Base-by-base conservation (phyloP, 2,797 vertebrate species). In the Myiotriccus ornatus region DNA sequence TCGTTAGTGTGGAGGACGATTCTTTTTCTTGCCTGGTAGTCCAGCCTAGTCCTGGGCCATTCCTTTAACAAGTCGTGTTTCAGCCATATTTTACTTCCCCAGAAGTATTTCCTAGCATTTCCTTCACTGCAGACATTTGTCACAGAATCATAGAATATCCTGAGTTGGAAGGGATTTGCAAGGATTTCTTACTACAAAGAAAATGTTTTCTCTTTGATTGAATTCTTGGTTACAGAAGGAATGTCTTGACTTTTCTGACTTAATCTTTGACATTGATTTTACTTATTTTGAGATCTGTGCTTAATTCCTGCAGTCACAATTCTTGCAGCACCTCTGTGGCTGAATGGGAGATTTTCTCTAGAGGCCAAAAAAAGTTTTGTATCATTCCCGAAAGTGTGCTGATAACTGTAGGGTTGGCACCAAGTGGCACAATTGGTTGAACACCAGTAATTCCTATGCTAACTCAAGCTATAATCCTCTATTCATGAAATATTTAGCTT, bases 401-500 rank as follows among this genome's bases (percentile, higher is more conserved):
- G 12, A 52, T 93, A 68, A 83, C 49, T 53, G 25, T 53, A 70
- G 53, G 70, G 59, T 84, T 12, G 8, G 52, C 4, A 5, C 82
- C 41, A 88, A 52, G 81, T 13, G 11, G 47, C 55, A 49, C 39
- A 55, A 46, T 23, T 93, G 44, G 19, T 87, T 67, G 68, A 94
- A 55, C 17, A 60, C 46, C 43, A 65, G 55, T 94, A 89, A 89
- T 89, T 90, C 27, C 46, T 90, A 1, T 74, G 39, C 55, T 84
- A 49, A 60, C 23, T 95, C 47, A 86, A 75, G 28, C 34, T 68
- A 14, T 89, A 91, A 63, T 93, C 47, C 19, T 47, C 53, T 53
- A 5, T 65, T 96, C 34, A 44, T 94, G 75, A 82, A 84, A 56
- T 96, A 82, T 95, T 96, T 93, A 87, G 46, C 46, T 94, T n/a